Evolutionary conservation across 1,140 invertebrate species (phyloP), one percentile per base, ranked within the genome.

Genomic region (Gonioctena quinquepunctata): DNA sequence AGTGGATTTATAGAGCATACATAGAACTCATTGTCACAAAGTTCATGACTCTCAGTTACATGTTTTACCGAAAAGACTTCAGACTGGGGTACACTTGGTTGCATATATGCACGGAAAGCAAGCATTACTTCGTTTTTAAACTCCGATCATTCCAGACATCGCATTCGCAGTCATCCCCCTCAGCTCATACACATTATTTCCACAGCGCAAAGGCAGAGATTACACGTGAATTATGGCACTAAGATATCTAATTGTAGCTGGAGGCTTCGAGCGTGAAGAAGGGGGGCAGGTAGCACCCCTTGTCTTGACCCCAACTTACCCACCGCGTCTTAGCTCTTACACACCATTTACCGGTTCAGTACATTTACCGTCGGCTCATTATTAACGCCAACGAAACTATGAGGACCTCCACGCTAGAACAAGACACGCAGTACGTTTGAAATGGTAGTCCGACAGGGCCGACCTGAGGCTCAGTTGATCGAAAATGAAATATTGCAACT

Each of bases 161-260:
- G 13, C 33, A 11, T n/a, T 42, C 3, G 13, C 16, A 42, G 16
- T 42, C 8, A 11, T 3, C 33, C 33, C 33, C 13, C 33, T 42
- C 52, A 11, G 3, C 22, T 54, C 19, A 54, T 54, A 54, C 60
- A 23, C 50, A 42, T 63, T 7, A n/a, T n/a, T n/a, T n/a, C 61
- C 21, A 18, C 3, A 42, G 19, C 23, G 16, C 23, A 71, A 71
- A 72, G 74, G 79, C 77, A 81, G 80, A 82, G 81, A 82, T 82
- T 82, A 82, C 80, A 79, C 78, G 78, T 82, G 81, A 82, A 81
- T 82, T 82, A 82, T 82, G 75, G 80, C 78, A 82, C 80, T 80
- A 82, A 82, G 81, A 82, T 82, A 82, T 82, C 81, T 82, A 82
- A 82, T 82, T 82, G 81, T 81, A 78, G 80, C 81, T 75, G 50